Evolutionary conservation across 2,113 vertebrate species (phyloP).

Genomic region (Sorex araneus): DNA sequence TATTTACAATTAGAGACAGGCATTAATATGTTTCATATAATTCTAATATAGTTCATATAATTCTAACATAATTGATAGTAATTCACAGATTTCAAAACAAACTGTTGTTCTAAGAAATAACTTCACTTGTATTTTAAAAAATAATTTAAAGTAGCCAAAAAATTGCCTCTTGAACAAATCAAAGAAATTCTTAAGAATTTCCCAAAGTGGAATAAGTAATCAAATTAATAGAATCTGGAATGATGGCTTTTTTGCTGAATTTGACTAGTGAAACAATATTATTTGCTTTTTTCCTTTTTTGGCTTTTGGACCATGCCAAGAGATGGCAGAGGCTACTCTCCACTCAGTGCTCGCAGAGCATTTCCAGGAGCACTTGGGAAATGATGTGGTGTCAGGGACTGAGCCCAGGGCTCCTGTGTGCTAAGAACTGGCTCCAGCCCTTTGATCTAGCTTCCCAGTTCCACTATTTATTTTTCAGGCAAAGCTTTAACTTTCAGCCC

Average conservation of each 20-base stretch:
- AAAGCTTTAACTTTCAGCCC: neutral
- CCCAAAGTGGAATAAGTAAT: slow-evolving; percentile 8
- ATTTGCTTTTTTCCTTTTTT: neutral
- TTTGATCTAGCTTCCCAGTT: too few relatives aligned
- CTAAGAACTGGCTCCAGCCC: too few relatives aligned
- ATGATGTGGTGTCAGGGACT: too few relatives aligned
- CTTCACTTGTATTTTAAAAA: neutral
- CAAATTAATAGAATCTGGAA: slow-evolving; percentile 28
- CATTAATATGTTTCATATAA: neutral
- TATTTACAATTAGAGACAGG: neutral
- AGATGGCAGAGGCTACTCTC: too few relatives aligned
- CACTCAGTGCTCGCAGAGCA: too few relatives aligned
- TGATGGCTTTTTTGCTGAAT: neutral
- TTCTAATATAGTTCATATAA: too few relatives aligned
- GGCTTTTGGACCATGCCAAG: too few relatives aligned
- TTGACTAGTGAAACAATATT: slow-evolving; percentile 9
- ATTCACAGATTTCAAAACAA: slow-evolving; percentile 16
- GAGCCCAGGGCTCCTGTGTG: too few relatives aligned
- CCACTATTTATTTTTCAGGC: slow-evolving; percentile 11
- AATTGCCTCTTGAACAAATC: slow-evolving; percentile 41
- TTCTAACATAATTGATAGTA: neutral
- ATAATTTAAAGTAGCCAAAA: slow-evolving; percentile 24
- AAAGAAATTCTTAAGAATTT: too few relatives aligned
- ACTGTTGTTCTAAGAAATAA: slow-evolving; percentile 28
- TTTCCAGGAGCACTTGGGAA: too few relatives aligned